Evolutionary conservation across 1,140 invertebrate genomes (phyloP).

Genomic region (Heterodera schachtii): DNA sequence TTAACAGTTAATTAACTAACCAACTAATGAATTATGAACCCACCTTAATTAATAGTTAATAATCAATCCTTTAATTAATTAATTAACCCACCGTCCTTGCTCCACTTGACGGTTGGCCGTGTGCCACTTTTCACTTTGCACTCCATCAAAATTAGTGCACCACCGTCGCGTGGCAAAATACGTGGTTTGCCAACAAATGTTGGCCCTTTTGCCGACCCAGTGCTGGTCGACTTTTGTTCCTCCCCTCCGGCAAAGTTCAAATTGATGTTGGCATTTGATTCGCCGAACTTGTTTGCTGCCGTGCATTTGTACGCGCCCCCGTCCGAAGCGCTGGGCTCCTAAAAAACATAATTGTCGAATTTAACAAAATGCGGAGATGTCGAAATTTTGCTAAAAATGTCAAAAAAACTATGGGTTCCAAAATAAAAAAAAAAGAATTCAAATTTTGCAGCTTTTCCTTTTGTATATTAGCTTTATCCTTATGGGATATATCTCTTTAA

Average conservation of each 20-base stretch:
- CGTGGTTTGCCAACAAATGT: conserved; percentile 93
- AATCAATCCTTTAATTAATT: background rate
- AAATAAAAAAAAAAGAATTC: too few relatives aligned
- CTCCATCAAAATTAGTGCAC: conserved; percentile 88
- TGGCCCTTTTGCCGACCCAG: conserved; percentile 79
- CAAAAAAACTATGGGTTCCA: too few relatives aligned
- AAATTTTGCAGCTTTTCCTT: too few relatives aligned
- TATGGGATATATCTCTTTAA: too few relatives aligned
- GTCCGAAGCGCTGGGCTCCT: conserved; percentile 88
- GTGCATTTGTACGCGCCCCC: conserved; percentile 98
- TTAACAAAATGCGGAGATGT: too few relatives aligned
- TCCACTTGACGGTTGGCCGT: conserved; percentile 74
- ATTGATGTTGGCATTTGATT: conserved; percentile 99
- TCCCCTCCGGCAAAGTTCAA: conserved; percentile 88
- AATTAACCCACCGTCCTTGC: conserved; percentile 73
- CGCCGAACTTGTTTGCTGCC: conserved; percentile 94
- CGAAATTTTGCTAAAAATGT: too few relatives aligned
- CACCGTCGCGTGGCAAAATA: conserved; percentile 92
- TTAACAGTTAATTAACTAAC: too few relatives aligned
- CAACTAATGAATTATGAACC: too few relatives aligned
- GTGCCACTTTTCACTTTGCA: conserved; percentile 90
- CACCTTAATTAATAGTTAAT: conserved; percentile 4
- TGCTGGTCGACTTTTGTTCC: conserved; percentile 70
- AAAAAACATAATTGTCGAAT: background rate
- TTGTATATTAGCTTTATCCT: too few relatives aligned